Conservation (phyloP, 2,888 invertebrate genomes). For the Polylopha cassiicola region DNA sequence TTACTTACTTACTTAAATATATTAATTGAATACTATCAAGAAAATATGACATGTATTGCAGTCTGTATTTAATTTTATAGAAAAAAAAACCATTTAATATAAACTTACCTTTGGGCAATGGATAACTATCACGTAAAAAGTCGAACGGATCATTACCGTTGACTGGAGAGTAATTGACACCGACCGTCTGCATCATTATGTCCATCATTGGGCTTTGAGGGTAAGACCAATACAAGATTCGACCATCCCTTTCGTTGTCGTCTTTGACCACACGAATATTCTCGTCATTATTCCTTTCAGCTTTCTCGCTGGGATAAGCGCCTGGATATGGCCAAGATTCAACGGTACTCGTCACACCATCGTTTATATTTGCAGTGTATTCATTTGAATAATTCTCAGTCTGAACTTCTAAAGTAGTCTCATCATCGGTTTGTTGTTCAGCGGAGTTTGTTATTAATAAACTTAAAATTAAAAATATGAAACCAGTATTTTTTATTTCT, state of each 20-base stretch:
- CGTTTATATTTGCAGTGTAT: slow-evolving; percentile 33
- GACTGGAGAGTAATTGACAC: slow-evolving; percentile 44
- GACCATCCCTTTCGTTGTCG: slow-evolving; percentile 30
- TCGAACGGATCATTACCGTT: slow-evolving; percentile 59
- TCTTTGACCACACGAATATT: too few species aligned
- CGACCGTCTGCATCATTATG: slow-evolving; percentile 55
- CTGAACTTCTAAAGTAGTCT: slow-evolving; percentile 36
- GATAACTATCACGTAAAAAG: slow-evolving; percentile 60
- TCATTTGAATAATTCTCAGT: slow-evolving; percentile 22
- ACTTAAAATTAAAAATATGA: slow-evolving; percentile 29
- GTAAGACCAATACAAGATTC: slow-evolving; percentile 51
- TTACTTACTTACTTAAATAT: too few species aligned
- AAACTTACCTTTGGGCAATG: slow-evolving; percentile 62
- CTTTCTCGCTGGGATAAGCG: too few species aligned
- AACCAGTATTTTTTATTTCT: slow-evolving; percentile 28
- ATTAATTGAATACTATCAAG: too few species aligned
- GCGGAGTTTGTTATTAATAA: slow-evolving; percentile 30
- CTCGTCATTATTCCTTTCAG: slow-evolving; percentile 15
- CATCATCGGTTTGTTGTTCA: slow-evolving; percentile 38
- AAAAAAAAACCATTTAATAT: slow-evolving; percentile 1
- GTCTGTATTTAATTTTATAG: slow-evolving; percentile 6
- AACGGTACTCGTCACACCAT: too few species aligned
- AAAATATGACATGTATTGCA: too few species aligned
- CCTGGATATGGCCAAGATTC: too few species aligned
- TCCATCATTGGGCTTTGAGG: slow-evolving; percentile 59